These are phyloP conservation scores for Galeopsomyia nigrocyanea DNA, from an alignment of 2,888 invertebrate genomes.

Conservation along the genomic window DNA sequence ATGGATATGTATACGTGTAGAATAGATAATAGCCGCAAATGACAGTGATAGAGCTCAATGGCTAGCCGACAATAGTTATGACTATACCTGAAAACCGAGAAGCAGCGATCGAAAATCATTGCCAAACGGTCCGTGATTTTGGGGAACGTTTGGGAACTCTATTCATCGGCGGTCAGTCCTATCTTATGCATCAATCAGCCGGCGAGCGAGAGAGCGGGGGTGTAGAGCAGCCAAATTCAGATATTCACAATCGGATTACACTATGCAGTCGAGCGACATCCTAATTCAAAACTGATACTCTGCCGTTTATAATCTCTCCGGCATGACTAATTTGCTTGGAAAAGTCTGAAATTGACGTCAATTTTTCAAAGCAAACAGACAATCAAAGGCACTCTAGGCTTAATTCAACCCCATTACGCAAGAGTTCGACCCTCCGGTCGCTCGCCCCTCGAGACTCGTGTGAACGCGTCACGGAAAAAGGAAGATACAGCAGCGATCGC, in stretches of 20 bases:
- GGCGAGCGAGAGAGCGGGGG: neutral
- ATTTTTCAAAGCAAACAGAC: no score
- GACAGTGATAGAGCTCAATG: no score
- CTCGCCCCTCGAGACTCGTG: conserved; percentile 56
- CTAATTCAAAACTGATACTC: no score
- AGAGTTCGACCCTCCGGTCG: conserved; percentile 55
- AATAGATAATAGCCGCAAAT: no score
- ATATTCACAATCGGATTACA: conserved; percentile 11
- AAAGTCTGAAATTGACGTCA: no score
- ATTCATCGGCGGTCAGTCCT: conserved; percentile 8
- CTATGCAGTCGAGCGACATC: no score
- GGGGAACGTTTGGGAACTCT: conserved; percentile 17
- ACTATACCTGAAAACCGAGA: neutral
- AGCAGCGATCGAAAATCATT: conserved; percentile 26
- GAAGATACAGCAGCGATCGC: conserved; percentile 49
- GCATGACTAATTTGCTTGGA: no score
- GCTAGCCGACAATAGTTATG: no score
- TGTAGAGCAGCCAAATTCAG: conserved; percentile 4
- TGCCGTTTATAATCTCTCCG: no score
- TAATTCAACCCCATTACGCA: conserved; percentile 66
- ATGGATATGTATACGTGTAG: no score
- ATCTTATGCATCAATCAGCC: conserved; percentile 20
- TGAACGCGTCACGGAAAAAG: conserved; percentile 61
- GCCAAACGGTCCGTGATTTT: conserved; percentile 24
- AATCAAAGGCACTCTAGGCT: conserved; percentile 48